A percentile compares a stretch with the other conserved stretches of the same genome.
phyloP scores from a whole-genome alignment of 2,888 invertebrate species.

The Branchipolynoe longqiensis region DNA sequence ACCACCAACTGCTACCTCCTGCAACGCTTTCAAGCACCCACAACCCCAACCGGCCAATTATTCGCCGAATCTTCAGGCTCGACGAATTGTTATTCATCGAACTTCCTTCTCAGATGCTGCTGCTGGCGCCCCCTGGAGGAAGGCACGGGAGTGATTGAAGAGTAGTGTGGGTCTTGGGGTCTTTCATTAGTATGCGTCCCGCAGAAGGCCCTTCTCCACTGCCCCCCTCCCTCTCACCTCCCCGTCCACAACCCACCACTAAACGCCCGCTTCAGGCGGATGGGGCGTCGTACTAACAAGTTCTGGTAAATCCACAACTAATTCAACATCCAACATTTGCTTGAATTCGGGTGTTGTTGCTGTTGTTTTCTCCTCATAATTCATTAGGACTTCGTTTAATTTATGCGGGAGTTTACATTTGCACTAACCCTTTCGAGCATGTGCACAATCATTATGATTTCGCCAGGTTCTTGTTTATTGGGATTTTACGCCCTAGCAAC shows the following conservation, averaged over 20 bases:
- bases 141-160: conserved; percentile 29
- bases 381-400: too few species aligned
- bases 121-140: background rate
- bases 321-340: too few species aligned
- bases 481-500: too few species aligned
- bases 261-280: background rate
- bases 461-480: too few species aligned
- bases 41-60: conserved; percentile 9
- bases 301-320: too few species aligned
- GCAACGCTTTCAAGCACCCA: background rate
- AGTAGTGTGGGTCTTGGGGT: background rate
- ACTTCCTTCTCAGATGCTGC: conserved; percentile 10
- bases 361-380: too few species aligned
- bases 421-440: too few species aligned
- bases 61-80: background rate
- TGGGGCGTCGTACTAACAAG: too few species aligned
- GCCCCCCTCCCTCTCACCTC: conserved; percentile 18
- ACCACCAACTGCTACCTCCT: too few species aligned
- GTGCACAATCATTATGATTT: too few species aligned
- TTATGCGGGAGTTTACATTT: too few species aligned
- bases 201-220: background rate
- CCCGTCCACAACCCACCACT: background rate
- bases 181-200: conserved; percentile 41
- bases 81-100: conserved; percentile 22
- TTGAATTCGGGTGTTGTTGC: too few species aligned